Conservation (phyloP, 2,797 vertebrate genomes). For the Miichthys miiuy region DNA sequence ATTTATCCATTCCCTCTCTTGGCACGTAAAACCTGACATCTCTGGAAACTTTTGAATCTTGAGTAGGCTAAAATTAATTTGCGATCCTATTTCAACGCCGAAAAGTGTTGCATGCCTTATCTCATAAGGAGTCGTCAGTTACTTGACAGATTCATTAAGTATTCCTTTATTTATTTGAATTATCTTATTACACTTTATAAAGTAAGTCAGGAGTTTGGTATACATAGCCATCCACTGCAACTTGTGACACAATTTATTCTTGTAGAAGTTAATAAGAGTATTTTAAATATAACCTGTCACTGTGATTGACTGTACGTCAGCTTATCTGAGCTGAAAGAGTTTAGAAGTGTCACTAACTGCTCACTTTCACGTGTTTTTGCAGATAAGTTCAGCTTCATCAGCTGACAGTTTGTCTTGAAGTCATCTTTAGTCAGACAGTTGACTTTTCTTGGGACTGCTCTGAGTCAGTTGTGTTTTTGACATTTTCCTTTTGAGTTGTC, state of each 20-base stretch:
- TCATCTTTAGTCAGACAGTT: background rate
- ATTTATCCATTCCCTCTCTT: background rate
- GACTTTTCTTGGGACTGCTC: background rate
- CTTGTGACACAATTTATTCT: no score
- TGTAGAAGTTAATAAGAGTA: no score
- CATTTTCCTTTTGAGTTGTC: background rate
- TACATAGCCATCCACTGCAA: no score
- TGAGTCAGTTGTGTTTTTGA: background rate
- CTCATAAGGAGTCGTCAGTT: background rate
- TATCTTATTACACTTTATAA: no score
- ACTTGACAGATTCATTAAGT: slow-evolving; percentile 5
- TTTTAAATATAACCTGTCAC: no score
- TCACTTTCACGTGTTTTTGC: no score
- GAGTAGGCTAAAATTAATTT: background rate
- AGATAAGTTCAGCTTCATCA: background rate
- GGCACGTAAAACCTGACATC: background rate
- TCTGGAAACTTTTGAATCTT: background rate
- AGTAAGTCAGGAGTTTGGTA: no score
- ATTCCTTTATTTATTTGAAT: no score
- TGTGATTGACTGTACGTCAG: no score
- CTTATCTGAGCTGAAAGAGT: background rate
- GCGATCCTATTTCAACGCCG: background rate
- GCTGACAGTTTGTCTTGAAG: background rate
- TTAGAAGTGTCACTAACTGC: background rate
- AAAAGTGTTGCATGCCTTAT: background rate